phyloP scores from a whole-genome alignment of 2,797 vertebrate species.

The Myotis vivesi region DNA sequence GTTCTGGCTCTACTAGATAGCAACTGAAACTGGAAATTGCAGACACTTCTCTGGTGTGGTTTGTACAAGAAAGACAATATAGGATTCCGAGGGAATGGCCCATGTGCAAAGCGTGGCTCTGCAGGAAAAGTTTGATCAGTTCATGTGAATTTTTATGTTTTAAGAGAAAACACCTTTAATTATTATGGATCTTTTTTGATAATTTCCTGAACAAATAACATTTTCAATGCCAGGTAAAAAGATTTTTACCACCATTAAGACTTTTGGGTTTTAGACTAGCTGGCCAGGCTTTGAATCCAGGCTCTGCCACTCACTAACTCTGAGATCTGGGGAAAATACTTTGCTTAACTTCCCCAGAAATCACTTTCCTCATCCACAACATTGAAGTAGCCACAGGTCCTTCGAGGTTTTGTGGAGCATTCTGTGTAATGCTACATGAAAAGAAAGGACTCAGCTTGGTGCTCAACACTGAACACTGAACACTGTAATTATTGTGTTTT shows the following conservation, averaged over 20 bases:
- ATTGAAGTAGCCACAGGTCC: fast-evolving
- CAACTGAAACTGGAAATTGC: not conserved
- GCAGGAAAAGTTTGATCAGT: not conserved
- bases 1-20: not conserved
- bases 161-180: not conserved
- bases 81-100: not conserved
- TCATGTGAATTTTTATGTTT: not conserved
- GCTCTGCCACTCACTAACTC: not conserved
- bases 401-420: not conserved
- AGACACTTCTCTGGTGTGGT: not conserved
- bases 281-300: not conserved
- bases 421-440: not conserved
- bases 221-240: not conserved
- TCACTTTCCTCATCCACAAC: not conserved
- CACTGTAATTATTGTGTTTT: not conserved
- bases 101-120: not conserved
- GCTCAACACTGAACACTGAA: not conserved
- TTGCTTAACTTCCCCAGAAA: not conserved
- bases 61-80: not conserved
- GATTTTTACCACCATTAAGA: not conserved
- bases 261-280: not conserved
- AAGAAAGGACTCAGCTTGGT: not conserved
- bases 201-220: not conserved
- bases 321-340: not conserved
- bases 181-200: not conserved